Evolutionary conservation across 2,888 invertebrate genomes (phyloP), one percentile per base, ranked within the genome.

Genomic region (Trissolcus brochymenae): DNA sequence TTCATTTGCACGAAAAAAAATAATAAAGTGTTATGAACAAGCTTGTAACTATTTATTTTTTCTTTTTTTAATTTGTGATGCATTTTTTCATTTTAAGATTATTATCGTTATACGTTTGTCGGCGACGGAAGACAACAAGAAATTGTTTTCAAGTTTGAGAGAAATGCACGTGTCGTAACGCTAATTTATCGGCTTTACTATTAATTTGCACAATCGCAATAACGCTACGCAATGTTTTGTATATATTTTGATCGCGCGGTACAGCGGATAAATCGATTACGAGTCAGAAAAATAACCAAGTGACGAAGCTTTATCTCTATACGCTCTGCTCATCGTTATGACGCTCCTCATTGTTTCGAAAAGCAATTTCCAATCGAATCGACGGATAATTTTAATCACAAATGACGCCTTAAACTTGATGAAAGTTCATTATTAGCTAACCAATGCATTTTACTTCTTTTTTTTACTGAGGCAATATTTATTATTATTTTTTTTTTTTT

Each of bases 161-260:
- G 35, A 35, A 19, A 9, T 6, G 43, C 43, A 21, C 57, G 57
- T 43, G 43, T 17, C 43, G 56, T 19, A 56, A 43, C 19, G 43
- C 21, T 43, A 57, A 11, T 57, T 57, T 46, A 43, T 57, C 46
- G 25, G 21, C 35, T 35, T 46, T 46, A 57, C 21, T 57, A 46
- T 57, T 56, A 35, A 56, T 41, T 56, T 56, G 17, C 41, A 56
- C 41, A 35, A 56, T 56, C 16, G 40, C 55, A 55, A 16, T 13
- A n/a, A 35, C 2, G 16, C 55, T 35, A 35, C 35, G 35, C 35
- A 25, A 53, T 25, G 53, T 25, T 21, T 25, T 53, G 25, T 53
- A 35, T 35, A 35, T 35, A 35, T 35, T 35, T 11, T 35, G 35
- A 35, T 35, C 35, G 9, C 35, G 1, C 35, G 35, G 35, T 9